Evolutionary conservation across 2,888 invertebrate genomes (phyloP), one percentile per base, ranked within the genome.

Genomic region (Bugulina stolonifera): DNA sequence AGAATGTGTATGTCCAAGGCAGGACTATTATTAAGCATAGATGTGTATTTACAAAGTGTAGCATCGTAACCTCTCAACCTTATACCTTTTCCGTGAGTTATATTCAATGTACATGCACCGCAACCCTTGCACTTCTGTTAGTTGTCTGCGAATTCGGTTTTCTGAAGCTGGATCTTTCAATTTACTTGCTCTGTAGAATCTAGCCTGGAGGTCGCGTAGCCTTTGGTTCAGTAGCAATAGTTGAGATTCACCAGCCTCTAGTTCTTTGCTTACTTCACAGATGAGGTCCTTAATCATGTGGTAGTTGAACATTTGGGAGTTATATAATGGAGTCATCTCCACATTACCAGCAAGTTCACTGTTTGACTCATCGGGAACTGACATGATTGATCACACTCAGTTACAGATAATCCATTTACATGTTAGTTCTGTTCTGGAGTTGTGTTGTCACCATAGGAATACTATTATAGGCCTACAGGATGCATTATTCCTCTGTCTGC

Each of bases 241-340:
- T 57, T 57, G 57, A 18, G 18, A 25, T 18, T 14, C 25, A 57
- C 57, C 5, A 18, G 18, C n/a, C 14, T 25, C 18, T 5, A 57
- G n/a, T n/a, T 57, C 57, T n/a, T 57, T 25, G n/a, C 57, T 23
- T 18, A 57, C 57, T n/a, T 57, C 57, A 57, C 25, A 22, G 5
- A 57, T 57, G n/a, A 57, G 5, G 25, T 57, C 57, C 18, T 23
- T 25, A n/a, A 57, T 57, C 57, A 57, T 57, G 25, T 57, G n/a
- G 25, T 57, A 57, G 25, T 57, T 57, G 57, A 57, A 57, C 23
- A 57, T 5, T n/a, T 57, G 57, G 5, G 57, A 57, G 25, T 57
- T 57, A 57, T 57, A 57, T n/a, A 57, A 22, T 23, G 18, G 57
- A 5, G 18, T 25, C 23, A n/a, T 25, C n/a, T 57, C 57, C 14